Evolutionary conservation across 2,888 invertebrate genomes (phyloP), one percentile per base, ranked within the genome.

Genomic region (Tetragonula carbonaria): DNA sequence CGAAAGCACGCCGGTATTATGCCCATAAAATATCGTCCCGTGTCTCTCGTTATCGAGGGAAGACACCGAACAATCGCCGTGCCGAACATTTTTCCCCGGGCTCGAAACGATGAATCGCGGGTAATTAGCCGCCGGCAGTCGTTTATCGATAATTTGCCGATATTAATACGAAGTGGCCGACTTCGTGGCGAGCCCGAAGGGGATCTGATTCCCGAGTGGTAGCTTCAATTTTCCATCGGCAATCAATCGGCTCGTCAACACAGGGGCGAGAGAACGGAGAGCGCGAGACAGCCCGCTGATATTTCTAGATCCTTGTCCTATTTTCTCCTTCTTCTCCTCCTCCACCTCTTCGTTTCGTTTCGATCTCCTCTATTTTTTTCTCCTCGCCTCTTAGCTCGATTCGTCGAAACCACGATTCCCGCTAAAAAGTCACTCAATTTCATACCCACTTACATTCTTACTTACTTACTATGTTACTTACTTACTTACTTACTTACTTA

Each of bases 131-230:
- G 23, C 62, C 51, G 23, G 71, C 45, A 62, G 65, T 50, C 70
- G 74, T 74, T 84, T 74, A 70, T 74, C 84, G 84, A 83, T 84
- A 83, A 84, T 84, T 78, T 23, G 70, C 18, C 66, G 84, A 74
- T 68, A 81, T 84, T 84, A 84, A 84, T 84, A 78, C 63, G 33
- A 84, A 75, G 62, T 78, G 71, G 59, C 55, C 33, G 57, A 53
- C 3, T 53, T 55, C 16, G 55, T 53, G 65, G 23, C 62, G 50
- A 45, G 45, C 8, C 8, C 53, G 62, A 59, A 62, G 23, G 55
- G n/a, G 28, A 71, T 67, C 45, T 51, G 70, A 80, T 70, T 77
- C 73, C 55, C 67, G 28, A 68, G 11, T 50, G 63, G 62, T 67
- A 23, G 63, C 65, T 71, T 76, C 53, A n/a, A 65, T 81, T 71